These are phyloP conservation scores for Drosophila arawakana DNA, from an alignment of 1,140 invertebrate genomes.

Conservation along the genomic window DNA sequence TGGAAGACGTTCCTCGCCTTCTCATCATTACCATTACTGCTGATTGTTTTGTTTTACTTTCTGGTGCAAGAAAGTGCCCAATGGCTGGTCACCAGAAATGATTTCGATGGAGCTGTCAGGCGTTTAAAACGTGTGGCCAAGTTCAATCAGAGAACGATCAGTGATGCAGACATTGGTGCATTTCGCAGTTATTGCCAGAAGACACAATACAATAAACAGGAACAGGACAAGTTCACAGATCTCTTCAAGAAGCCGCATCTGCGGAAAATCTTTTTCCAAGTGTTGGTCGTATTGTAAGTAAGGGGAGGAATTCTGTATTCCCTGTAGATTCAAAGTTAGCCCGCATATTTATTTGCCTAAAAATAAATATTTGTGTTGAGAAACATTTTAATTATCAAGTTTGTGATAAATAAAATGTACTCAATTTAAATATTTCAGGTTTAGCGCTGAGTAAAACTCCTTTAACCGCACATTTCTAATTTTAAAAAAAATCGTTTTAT, in stretches of 20 bases:
- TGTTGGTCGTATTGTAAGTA: background rate
- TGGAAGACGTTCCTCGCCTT: conserved; percentile 85
- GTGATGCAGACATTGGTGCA: conserved; percentile 77
- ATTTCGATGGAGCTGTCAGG: conserved; percentile 85
- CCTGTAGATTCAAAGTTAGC: too few species aligned
- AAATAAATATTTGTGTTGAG: too few species aligned
- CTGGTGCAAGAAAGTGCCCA: conserved; percentile 87
- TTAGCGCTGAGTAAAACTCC: background rate
- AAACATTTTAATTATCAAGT: too few species aligned
- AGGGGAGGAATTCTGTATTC: background rate
- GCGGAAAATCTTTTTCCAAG: conserved; percentile 22
- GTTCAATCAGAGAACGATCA: conserved; percentile 85
- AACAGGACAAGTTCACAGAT: conserved; percentile 70
- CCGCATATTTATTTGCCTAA: too few species aligned
- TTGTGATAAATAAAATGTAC: too few species aligned
- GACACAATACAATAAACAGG: conserved; percentile 6
- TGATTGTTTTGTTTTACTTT: conserved; percentile 84
- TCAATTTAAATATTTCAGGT: too few species aligned
- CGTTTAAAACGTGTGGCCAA: conserved; percentile 86
- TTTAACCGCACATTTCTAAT: background rate
- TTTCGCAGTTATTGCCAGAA: conserved; percentile 76
- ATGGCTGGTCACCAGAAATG: conserved; percentile 87
- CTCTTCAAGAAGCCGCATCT: conserved; percentile 49
- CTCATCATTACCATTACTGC: conserved; percentile 84
- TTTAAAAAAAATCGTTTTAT: too few species aligned